Conservation (phyloP, 2,113 vertebrate species). For the Tinamus guttatus region DNA sequence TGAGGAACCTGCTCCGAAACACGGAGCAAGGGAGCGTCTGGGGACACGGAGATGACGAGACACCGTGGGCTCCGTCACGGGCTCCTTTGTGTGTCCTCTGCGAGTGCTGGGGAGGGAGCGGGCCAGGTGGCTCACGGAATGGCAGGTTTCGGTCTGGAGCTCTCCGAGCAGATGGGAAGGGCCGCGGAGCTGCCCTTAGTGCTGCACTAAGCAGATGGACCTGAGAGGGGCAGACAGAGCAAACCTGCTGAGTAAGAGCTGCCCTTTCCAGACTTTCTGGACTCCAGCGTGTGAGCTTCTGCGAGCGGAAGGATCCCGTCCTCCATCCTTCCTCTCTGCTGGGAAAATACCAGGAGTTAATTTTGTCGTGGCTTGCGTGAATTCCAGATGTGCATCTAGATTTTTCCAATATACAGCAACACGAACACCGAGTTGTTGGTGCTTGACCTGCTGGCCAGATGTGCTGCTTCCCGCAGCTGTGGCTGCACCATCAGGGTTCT, state of each 20-base stretch:
- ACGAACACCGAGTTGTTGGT: background rate
- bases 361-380: background rate
- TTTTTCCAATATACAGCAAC: rapidly evolving
- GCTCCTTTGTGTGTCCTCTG: no score
- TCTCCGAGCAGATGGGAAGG: no score
- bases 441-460: background rate
- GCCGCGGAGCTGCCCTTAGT: no score
- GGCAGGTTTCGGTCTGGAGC: no score
- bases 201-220: no score
- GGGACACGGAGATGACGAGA: background rate
- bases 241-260: no score
- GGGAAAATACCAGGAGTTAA: background rate
- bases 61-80: no score
- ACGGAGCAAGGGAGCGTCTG: background rate
- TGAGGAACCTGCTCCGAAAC: background rate
- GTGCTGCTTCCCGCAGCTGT: rapidly evolving
- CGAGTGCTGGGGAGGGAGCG: no score
- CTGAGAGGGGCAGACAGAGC: no score
- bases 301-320: background rate
- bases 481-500: background rate
- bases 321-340: background rate
- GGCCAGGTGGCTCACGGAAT: no score
- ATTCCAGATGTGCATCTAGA: rapidly evolving
- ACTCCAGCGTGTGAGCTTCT: background rate
- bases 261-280: no score